Conservation (phyloP, 2,113 vertebrate species). For the Megaceryle maxima region DNA sequence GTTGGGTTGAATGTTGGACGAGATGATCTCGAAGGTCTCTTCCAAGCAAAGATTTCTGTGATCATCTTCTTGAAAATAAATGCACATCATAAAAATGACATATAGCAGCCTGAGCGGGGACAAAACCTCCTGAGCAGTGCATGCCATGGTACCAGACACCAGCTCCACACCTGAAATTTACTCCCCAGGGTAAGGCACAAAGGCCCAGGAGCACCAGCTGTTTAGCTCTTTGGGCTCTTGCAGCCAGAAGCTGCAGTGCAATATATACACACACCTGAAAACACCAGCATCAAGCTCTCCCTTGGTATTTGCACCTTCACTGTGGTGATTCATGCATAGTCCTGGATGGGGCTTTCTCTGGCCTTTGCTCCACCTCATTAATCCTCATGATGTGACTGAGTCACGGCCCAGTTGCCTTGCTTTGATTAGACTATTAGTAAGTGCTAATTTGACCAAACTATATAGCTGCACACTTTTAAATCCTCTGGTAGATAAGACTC, state of each 20-base stretch:
- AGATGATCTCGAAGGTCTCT: no score
- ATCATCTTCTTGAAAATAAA: background rate
- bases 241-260: background rate
- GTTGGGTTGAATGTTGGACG: no score
- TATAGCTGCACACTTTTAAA: background rate
- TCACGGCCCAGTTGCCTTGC: background rate
- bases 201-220: background rate
- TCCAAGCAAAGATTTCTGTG: no score
- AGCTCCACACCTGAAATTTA: background rate
- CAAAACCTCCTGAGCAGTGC: background rate
- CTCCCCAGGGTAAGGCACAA: background rate
- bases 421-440: background rate
- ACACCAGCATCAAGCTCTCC: fast-evolving
- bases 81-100: background rate
- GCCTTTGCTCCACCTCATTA: background rate
- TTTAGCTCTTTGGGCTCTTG: background rate
- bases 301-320: background rate
- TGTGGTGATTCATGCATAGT: background rate
- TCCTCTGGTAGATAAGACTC: background rate
- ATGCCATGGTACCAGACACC: background rate
- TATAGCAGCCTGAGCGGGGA: background rate
- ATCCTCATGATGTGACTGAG: background rate
- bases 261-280: background rate
- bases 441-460: background rate
- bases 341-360: background rate